Evolutionary conservation across 2,888 invertebrate species (phyloP), one percentile per base, ranked within the genome.

Genomic region (Apotomis betuletana): DNA sequence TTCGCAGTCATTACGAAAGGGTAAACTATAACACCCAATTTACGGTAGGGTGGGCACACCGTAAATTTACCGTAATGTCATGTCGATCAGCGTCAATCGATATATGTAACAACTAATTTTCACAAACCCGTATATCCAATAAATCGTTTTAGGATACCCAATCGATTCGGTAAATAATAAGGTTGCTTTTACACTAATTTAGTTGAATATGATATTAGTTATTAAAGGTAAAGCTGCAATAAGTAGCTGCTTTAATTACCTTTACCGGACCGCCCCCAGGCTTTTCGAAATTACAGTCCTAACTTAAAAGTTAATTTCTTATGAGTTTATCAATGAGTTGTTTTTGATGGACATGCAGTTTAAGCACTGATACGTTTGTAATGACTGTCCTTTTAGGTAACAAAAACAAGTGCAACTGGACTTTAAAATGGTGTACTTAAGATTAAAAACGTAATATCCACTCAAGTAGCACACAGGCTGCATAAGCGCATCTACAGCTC

Each of bases 171-270:
- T 12, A 36, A 36, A 9, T 0, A 46, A 46, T 65, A 57, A 57
- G n/a, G n/a, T 57, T 46, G n/a, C 2, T 55, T 65, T 57, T 65
- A 36, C 65, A 65, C 27, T n/a, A 36, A 55, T 41, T 6, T 27
- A 8, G 44, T 5, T n/a, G 3, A n/a, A n/a, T 36, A 27, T 54
- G 46, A 65, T 65, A 65, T 27, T 57, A 65, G 55, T 46, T 65
- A 5, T 12, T n/a, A 9, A 46, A 57, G n/a, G 27, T 65, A 46
- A 57, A 44, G 49, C 51, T 36, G 63, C 10, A 67, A 77, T 78
- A 79, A 78, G 78, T 78, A 80, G 82, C 73, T 77, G 77, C 73
- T 79, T 75, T 76, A 77, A 78, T 80, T 71, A 73, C 74, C 58
- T 27, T 46, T 27, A 68, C 52, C 54, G 62, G 13, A 63, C 36